phyloP scores from a whole-genome alignment of 2,113 vertebrate species.

The Chaenocephalus aceratus region DNA sequence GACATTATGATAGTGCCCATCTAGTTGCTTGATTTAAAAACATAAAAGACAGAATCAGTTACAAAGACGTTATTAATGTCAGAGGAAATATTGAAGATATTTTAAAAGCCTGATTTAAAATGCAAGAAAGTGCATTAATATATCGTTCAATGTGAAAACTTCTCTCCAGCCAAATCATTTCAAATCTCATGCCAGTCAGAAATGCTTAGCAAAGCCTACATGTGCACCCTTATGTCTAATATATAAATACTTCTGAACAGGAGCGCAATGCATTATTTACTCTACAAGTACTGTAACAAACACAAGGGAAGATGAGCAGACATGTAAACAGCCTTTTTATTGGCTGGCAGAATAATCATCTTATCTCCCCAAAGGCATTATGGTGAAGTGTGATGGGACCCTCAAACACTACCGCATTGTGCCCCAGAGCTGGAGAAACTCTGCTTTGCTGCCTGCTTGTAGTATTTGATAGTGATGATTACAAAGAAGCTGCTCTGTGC shows the following conservation, averaged over 20 bases:
- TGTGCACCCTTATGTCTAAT: constrained; percentile 4
- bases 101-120: constrained; percentile 35
- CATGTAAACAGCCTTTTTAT: constrained; percentile 73
- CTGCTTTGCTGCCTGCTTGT: constrained; percentile 71
- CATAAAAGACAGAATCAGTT: constrained; percentile 12
- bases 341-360: constrained; percentile 80
- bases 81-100: constrained; percentile 9
- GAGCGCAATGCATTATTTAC: constrained; percentile 45
- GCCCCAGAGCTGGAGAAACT: constrained; percentile 68
- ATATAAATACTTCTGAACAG: constrained; percentile 44
- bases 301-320: constrained; percentile 28
- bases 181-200: constrained; percentile 18
- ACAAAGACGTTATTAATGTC: constrained; percentile 29
- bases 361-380: constrained; percentile 62
- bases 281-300: constrained; percentile 50
- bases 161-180: constrained; percentile 3
- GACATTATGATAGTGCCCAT: neutral
- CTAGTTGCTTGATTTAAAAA: constrained; percentile 7
- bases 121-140: constrained; percentile 19
- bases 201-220: neutral
- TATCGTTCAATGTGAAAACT: neutral
- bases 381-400: constrained; percentile 56
- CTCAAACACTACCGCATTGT: constrained; percentile 63
- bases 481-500: constrained; percentile 68
- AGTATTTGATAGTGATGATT: constrained; percentile 84